Evolutionary conservation across 2,113 vertebrate genomes (phyloP).

Genomic region (Vulpes lagopus): DNA sequence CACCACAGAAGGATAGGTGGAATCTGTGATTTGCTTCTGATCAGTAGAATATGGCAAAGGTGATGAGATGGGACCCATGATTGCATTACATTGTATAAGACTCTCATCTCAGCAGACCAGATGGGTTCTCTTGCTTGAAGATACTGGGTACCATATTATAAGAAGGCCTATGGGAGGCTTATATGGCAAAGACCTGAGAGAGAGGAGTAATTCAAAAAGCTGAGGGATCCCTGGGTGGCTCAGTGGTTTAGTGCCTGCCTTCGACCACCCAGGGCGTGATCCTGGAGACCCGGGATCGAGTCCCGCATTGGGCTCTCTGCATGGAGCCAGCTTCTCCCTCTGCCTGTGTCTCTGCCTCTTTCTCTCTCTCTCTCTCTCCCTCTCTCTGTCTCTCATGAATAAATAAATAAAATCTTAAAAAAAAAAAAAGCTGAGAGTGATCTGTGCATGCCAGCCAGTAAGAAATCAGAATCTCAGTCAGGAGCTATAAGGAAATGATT

Average conservation of each 20-base stretch:
- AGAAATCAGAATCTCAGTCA: neutral
- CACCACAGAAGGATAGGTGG: rapidly evolving
- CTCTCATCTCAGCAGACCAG: rapidly evolving
- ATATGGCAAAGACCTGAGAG: neutral
- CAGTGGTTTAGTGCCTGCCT: too few species aligned
- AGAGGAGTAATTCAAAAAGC: neutral
- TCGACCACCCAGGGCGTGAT: too few species aligned
- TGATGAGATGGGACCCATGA: neutral
- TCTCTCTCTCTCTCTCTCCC: too few species aligned
- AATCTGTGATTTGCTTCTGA: neutral
- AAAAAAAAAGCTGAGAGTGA: neutral
- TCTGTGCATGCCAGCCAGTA: neutral
- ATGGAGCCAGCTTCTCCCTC: too few species aligned
- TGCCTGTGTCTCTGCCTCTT: too few species aligned
- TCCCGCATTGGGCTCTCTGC: too few species aligned
- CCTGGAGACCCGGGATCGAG: too few species aligned
- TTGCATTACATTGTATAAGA: neutral
- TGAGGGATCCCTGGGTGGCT: too few species aligned
- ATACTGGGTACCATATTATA: neutral
- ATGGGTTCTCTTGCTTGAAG: neutral
- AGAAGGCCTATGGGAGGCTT: rapidly evolving
- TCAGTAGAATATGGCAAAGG: neutral
- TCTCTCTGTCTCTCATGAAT: too few species aligned
- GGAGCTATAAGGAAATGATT: neutral
- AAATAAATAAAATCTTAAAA: neutral